Evolutionary conservation across 1,140 invertebrate species (phyloP), one percentile per base, ranked within the genome.

Genomic region (Chrysopa pallens): DNA sequence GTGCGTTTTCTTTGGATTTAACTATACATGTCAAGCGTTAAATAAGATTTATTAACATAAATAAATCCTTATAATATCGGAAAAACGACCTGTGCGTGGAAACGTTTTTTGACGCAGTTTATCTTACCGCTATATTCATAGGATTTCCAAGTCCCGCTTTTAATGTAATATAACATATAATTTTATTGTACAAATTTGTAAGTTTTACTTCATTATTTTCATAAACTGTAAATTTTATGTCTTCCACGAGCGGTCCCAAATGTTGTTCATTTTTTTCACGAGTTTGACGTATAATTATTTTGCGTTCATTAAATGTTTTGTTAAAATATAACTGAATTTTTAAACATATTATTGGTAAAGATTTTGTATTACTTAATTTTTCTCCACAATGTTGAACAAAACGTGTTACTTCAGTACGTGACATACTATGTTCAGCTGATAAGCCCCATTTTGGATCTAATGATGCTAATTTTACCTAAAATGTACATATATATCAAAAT

Each of bases 311-410:
- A 64, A 8, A 65, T 67, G 28, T 62, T 61, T 11, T 76, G 17
- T 68, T 65, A 55, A 81, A 80, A 46, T 77, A 72, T 39, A 77
- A 68, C 51, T 84, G 81, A 66, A 81, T 79, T 56, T 73, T 74
- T 8, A 80, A 46, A 1, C 67, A 68, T 5, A 67, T 52, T 12
- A 71, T 51, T 44, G 54, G 56, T 1, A 63, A 54, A 17, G 52
- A 51, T n/a, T 49, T 49, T 48, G 62, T 51, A 12, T 60, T 47
- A 42, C 41, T 42, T 36, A 70, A 43, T 56, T 58, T 60, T 40
- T 47, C 46, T 27, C 65, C 61, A 15, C 64, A 64, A 29, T 61
- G 61, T 28, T 62, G 55, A 0, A 70, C 64, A 40, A 71, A 66
- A 36, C 52, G 56, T 46, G 64, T 59, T 36, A 70, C 54, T 43